Evolutionary conservation across 2,888 invertebrate genomes (phyloP).

Genomic region (Diplazon laetatorius): DNA sequence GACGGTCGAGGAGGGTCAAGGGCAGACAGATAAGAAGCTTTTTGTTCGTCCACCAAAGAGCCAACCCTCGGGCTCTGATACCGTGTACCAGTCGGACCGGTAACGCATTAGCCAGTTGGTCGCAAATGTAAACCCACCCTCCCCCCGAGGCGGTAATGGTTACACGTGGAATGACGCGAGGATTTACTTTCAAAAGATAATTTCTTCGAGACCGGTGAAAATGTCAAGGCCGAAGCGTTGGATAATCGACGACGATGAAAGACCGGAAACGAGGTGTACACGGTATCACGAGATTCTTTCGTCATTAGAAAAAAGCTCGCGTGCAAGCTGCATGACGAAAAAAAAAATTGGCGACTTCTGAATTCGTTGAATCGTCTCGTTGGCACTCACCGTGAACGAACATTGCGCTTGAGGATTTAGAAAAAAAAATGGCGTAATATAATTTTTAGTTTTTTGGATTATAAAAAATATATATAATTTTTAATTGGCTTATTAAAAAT

Average conservation of each 20-base stretch:
- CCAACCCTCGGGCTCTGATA: background rate
- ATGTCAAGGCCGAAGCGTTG: slow-evolving; percentile 25
- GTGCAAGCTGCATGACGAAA: background rate
- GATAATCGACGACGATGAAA: slow-evolving; percentile 8
- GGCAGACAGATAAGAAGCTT: slow-evolving; percentile 10
- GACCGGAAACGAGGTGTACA: background rate
- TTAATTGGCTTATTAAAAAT: too few species aligned
- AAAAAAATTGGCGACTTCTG: too few species aligned
- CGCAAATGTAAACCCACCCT: background rate
- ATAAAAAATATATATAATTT: too few species aligned
- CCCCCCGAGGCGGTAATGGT: slow-evolving; percentile 1
- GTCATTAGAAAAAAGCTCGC: background rate
- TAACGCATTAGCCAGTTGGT: slow-evolving; percentile 15
- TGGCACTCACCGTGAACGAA: too few species aligned
- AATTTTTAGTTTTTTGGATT: too few species aligned
- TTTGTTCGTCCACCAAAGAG: slow-evolving; percentile 9
- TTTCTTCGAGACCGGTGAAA: slow-evolving; percentile 4
- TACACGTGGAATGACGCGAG: slow-evolving; percentile 24
- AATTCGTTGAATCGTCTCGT: too few species aligned
- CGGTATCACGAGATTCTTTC: too few species aligned
- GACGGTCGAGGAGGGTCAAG: slow-evolving; percentile 47
- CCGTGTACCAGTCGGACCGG: too few species aligned
- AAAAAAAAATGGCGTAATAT: too few species aligned
- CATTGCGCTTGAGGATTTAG: too few species aligned
- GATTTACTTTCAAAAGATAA: slow-evolving; percentile 7